Evolutionary conservation across 2,797 vertebrate species (phyloP).

Genomic region (Antennarius maculatus): DNA sequence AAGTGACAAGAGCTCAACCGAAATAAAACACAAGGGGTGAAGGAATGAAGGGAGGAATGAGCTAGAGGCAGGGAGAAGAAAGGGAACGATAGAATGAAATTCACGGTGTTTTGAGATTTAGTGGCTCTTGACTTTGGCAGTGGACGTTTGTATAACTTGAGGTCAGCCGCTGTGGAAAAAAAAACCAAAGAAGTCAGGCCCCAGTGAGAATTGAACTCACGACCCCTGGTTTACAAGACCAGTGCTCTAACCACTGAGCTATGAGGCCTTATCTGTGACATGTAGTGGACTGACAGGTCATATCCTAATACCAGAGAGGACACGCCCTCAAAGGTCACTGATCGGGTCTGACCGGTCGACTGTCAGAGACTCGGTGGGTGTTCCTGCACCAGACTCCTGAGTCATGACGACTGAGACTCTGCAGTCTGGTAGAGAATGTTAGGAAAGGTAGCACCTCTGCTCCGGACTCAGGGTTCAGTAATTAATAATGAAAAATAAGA

Average conservation of each 20-base stretch:
- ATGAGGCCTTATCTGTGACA: conserved; percentile 2
- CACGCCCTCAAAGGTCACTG: conserved; percentile 20
- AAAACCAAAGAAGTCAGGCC: conserved; percentile 39
- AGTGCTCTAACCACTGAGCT: conserved; percentile 79
- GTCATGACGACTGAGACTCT: background rate
- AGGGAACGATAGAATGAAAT: too few relatives aligned
- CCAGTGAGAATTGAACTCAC: conserved; percentile 78
- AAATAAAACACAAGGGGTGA: background rate
- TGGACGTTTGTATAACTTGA: background rate
- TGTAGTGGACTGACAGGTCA: rapidly evolving
- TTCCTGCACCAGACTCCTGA: background rate
- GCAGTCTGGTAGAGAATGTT: too few relatives aligned
- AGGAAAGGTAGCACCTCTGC: too few relatives aligned
- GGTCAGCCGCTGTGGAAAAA: background rate
- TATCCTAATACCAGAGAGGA: rapidly evolving
- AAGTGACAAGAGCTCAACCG: background rate
- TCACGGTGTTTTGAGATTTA: too few relatives aligned
- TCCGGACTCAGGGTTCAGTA: too few relatives aligned
- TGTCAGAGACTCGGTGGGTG: background rate
- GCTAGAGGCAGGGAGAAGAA: background rate
- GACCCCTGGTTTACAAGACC: conserved; percentile 58
- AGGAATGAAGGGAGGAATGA: background rate
- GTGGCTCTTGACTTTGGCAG: background rate
- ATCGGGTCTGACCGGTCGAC: conserved; percentile 10
- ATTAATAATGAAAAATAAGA: too few relatives aligned